These are phyloP conservation scores for Oryzias woworae DNA, from an alignment of 2,113 vertebrate genomes.

Conservation along the genomic window DNA sequence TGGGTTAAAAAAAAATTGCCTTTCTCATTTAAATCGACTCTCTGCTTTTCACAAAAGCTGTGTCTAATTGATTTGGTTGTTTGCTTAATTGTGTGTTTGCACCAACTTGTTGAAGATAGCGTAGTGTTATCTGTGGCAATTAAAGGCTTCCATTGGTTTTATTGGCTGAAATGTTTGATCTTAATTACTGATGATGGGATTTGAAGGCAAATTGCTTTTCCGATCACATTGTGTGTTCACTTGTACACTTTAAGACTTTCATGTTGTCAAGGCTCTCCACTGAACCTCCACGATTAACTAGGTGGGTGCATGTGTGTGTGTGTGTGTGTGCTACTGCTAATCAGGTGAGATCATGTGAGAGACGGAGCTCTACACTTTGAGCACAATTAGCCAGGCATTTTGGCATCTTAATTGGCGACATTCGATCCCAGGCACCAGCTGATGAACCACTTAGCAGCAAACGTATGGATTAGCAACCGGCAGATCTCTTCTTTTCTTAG, in stretches of 20 bases:
- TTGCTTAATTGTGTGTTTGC: slow-evolving; percentile 1
- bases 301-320: slow-evolving; percentile 24
- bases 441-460: slow-evolving; percentile 78
- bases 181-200: slow-evolving; percentile 52
- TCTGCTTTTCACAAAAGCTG: no score
- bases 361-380: slow-evolving; percentile 68
- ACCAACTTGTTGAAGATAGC: not conserved
- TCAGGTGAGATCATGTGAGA: slow-evolving; percentile 62
- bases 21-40: no score
- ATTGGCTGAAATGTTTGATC: slow-evolving; percentile 52
- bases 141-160: slow-evolving; percentile 29
- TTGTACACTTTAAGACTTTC: slow-evolving; percentile 41
- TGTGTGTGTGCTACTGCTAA: slow-evolving; percentile 34
- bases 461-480: slow-evolving; percentile 78
- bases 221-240: slow-evolving; percentile 55
- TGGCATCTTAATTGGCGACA: slow-evolving; percentile 81
- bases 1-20: no score
- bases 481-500: slow-evolving; percentile 64
- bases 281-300: slow-evolving; percentile 43
- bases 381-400: slow-evolving; percentile 81
- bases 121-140: slow-evolving; percentile 27
- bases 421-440: slow-evolving; percentile 74
- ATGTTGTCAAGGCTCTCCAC: slow-evolving; percentile 39
- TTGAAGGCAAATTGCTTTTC: slow-evolving; percentile 65
- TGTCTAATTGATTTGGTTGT: not conserved